Evolutionary conservation across 2,113 vertebrate genomes (phyloP), one percentile per base, ranked within the genome.

Genomic region (Poecile atricapillus): DNA sequence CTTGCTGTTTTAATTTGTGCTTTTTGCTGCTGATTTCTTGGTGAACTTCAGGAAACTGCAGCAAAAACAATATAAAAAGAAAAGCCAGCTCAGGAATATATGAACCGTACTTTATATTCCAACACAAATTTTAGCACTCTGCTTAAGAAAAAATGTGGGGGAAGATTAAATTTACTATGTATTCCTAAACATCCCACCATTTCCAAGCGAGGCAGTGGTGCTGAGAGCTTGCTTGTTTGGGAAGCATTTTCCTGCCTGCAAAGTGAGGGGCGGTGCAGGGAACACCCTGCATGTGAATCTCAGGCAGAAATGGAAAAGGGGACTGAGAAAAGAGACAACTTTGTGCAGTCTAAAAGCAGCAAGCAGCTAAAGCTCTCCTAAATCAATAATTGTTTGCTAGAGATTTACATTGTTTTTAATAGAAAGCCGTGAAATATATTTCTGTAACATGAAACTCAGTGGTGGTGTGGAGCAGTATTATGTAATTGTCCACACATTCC

Each of bases 141-240:
- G 80, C 58, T 47, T 71, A 39, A 60, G 76, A 82, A 53, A 84
- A 77, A 93, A 27, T 60, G 69, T 89, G 88, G 76, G 87, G 88
- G 76, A 92, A 96, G 79, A 90, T 88, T 68, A 92, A 87, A 92
- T 94, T 96, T 87, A 46, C 80, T 89, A 37, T 75, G 76, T 92
- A 68, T 83, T 33, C n/a, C 65, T 84, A 79, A 93, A 24, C 68
- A 55, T 69, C 27, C 25, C 43, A 70, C 44, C 41, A 56, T 71
- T 81, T 75, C 64, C 21, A 11, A 84, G 76, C 9, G 16, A 75
- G 46, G 44, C 39, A 56, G 24, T 30, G 87, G 70, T 73, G 78
- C 63, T 11, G 10, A 59, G 78, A 88, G 30, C 70, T 73, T 7
- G 30, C 35, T 2, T 73, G 37, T 60, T 65, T 69, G 63, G 58